These are phyloP conservation scores for Physella acuta DNA, from an alignment of 1,140 invertebrate genomes.

Conservation along the genomic window DNA sequence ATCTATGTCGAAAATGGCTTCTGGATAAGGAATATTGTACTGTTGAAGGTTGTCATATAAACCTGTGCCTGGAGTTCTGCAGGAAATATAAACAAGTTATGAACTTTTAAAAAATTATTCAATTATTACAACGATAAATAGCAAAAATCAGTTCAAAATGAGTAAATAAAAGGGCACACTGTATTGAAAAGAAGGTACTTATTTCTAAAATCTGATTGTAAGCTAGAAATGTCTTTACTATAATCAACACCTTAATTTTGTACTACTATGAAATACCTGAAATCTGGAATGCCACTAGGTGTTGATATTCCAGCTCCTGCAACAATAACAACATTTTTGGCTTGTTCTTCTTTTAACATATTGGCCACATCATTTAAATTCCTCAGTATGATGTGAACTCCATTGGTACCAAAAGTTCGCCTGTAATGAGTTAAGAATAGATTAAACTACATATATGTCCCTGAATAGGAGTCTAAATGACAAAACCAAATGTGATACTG, in stretches of 20 bases:
- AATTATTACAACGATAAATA: not conserved
- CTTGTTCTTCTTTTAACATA: constrained; percentile 35
- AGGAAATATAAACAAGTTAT: constrained; percentile 56
- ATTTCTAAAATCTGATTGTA: too few relatives aligned
- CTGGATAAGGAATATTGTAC: constrained; percentile 89
- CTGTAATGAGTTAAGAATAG: constrained; percentile 12
- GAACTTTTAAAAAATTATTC: not conserved
- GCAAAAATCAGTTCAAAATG: not conserved
- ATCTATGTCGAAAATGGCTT: constrained; percentile 88
- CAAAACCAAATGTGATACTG: too few relatives aligned
- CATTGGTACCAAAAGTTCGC: constrained; percentile 23
- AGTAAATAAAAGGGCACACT: too few relatives aligned
- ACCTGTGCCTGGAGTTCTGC: constrained; percentile 85
- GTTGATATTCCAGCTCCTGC: constrained; percentile 64
- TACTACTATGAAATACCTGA: constrained; percentile 55
- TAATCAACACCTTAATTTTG: too few relatives aligned
- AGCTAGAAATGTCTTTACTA: too few relatives aligned
- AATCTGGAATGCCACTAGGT: constrained; percentile 64
- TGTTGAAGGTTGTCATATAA: constrained; percentile 90
- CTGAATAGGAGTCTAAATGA: not conserved
- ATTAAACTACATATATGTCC: not conserved
- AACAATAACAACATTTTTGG: constrained; percentile 60
- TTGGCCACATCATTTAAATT: constrained; percentile 41
- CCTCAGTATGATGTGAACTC: constrained; percentile 29
- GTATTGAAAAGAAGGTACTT: not conserved